phyloP scores from a whole-genome alignment of 1,140 invertebrate genomes.

The Bathynomus jamesi region DNA sequence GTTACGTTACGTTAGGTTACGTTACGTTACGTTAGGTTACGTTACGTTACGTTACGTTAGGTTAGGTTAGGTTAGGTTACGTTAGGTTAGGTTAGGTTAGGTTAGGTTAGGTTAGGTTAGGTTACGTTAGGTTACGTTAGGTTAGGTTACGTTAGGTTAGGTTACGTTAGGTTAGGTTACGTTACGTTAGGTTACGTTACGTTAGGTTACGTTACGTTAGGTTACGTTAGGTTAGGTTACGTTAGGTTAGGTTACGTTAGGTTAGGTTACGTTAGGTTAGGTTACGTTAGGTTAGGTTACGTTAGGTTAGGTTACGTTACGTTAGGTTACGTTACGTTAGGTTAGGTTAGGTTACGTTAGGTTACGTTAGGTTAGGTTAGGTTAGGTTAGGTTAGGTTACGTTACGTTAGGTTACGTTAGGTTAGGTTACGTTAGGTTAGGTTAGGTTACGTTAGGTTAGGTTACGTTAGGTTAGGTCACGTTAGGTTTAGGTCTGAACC shows the following conservation, averaged over 20 bases:
- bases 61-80: background rate
- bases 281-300: background rate
- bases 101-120: background rate
- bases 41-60: background rate
- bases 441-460: too few species aligned
- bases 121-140: background rate
- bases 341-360: background rate
- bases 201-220: background rate
- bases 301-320: background rate
- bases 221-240: background rate
- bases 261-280: background rate
- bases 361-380: background rate
- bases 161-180: background rate
- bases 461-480: too few species aligned
- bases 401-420: too few species aligned
- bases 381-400: background rate
- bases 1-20: too few species aligned
- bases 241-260: background rate
- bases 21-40: background rate
- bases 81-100: background rate
- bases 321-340: background rate
- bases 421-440: too few species aligned
- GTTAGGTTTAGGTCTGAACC: too few species aligned
- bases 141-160: background rate
- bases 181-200: background rate